These are phyloP conservation scores for Ambastaia sidthimunki DNA, from an alignment of 2,797 vertebrate genomes.

Conservation along the genomic window DNA sequence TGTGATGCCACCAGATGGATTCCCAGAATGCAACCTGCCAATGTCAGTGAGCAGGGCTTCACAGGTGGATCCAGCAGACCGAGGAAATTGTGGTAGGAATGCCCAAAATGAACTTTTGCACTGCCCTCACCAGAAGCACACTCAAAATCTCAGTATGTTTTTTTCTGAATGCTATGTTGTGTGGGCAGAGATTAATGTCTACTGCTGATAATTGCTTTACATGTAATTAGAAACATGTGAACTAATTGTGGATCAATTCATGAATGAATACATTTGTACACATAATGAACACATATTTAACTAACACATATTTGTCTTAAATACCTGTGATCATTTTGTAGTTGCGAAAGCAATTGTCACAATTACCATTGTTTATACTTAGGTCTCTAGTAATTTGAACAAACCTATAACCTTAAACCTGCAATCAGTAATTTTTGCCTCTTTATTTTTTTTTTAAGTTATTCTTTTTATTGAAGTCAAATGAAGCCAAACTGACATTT, in stretches of 20 bases:
- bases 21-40: constrained; percentile 63
- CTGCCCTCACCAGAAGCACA: neutral
- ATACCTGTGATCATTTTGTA: neutral
- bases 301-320: neutral
- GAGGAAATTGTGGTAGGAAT: constrained; percentile 11
- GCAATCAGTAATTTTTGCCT: no score
- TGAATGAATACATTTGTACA: neutral
- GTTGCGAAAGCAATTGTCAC: neutral
- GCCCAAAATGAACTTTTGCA: constrained; percentile 28
- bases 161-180: neutral
- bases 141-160: neutral
- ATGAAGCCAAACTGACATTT: no score
- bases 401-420: no score
- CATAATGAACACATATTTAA: constrained; percentile 1
- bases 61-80: constrained; percentile 65
- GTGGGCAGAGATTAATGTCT: constrained; percentile 12
- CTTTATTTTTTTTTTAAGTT: no score
- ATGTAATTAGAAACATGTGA: constrained; percentile 25
- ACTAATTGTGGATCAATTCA: constrained; percentile 18
- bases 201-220: constrained; percentile 29
- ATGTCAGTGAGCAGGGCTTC: constrained; percentile 66
- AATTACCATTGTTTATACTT: neutral
- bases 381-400: neutral
- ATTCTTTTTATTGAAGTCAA: no score
- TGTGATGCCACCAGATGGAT: constrained; percentile 70